These are phyloP conservation scores for Phoenoteleia sp. DNA, from an alignment of 2,888 invertebrate genomes.

Conservation along the genomic window DNA sequence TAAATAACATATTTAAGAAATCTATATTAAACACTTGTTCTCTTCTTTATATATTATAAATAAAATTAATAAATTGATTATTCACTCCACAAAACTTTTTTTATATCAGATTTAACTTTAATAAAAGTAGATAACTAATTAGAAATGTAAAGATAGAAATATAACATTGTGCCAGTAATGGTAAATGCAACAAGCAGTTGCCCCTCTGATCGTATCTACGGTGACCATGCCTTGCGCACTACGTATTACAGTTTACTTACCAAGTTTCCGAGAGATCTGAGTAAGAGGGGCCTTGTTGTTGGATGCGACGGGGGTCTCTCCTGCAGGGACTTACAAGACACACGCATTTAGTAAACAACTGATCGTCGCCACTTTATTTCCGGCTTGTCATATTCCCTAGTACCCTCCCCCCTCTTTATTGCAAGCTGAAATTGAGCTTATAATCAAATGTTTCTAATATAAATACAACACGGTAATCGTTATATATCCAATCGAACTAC, in stretches of 20 bases:
- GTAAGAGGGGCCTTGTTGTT: conserved; percentile 96
- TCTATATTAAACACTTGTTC: too few relatives aligned
- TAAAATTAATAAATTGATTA: too few relatives aligned
- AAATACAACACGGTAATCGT: too few relatives aligned
- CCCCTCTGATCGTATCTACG: conserved; percentile 78
- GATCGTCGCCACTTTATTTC: conserved; percentile 70
- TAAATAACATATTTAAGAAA: too few relatives aligned
- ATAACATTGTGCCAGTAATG: conserved; percentile 31
- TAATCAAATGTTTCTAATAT: conserved; percentile 44
- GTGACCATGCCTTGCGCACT: conserved; percentile 78
- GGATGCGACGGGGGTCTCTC: conserved; percentile 90
- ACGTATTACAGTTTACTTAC: conserved; percentile 90
- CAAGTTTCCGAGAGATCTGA: conserved; percentile 96
- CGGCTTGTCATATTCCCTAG: conserved; percentile 74
- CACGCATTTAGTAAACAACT: conserved; percentile 82
- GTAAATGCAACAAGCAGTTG: conserved; percentile 69
- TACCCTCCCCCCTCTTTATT: conserved; percentile 58
- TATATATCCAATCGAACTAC: too few relatives aligned
- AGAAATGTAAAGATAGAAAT: conserved; percentile 4
- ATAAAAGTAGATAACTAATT: conserved; percentile 2
- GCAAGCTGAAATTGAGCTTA: conserved; percentile 74
- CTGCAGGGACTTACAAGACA: conserved; percentile 86
- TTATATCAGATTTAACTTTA: not conserved
- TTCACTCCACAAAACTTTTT: too few relatives aligned
- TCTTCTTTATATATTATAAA: too few relatives aligned